Base-by-base conservation (phyloP, 2,113 vertebrate genomes). In the Spea bombifrons region DNA sequence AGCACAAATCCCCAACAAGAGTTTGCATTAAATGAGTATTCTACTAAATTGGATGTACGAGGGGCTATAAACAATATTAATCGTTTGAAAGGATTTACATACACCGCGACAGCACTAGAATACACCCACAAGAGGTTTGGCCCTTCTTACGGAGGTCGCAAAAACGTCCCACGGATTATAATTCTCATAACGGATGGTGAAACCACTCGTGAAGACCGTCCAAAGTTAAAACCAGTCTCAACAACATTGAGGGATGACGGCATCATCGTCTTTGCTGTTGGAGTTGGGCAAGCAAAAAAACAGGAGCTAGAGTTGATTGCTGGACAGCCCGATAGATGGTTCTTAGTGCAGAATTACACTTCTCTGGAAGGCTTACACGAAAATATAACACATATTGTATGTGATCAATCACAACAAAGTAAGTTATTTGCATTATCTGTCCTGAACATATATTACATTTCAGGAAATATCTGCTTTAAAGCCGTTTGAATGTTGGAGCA, bases 131-230 rank as follows among this genome's bases (percentile, higher is more conserved):
- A 82, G 15, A 90, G 81, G 82, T 93, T 94, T 72, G 46, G 59
- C 3, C 16, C 59, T 0, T 5, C 44, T 4, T 16, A 90, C 4
- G 91, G 92, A 4, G 91, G 93, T 0, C 84, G 90, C 4, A 75
- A 66, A 0, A 43, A 82, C 1, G 79, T 93, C 52, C 84, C 90
- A 1, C 89, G 90, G 84, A 86, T 94, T 49, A 81, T 94, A 49
- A 83, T 94, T 81, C 85, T 94, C 63, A 91, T 95, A 81, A 94
- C 92, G 3, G 92, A 93, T 13, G 91, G 92, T 1, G 81, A 86
- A 0, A 90, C 92, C 0, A 88, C 85, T 0, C 8, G 44, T 2
- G 46, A 2, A 3, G 90, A 92, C 64, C 50, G 0, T 1, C 0
- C 61, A 7, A 73, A 47, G 2, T 87, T 94, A 66, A 50, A 4